Percentiles rank a stretch among this genome's conserved stretches.
Conservation (phyloP, 2,113 vertebrate species). For the Pseudorhombus dupliciocellatus region DNA sequence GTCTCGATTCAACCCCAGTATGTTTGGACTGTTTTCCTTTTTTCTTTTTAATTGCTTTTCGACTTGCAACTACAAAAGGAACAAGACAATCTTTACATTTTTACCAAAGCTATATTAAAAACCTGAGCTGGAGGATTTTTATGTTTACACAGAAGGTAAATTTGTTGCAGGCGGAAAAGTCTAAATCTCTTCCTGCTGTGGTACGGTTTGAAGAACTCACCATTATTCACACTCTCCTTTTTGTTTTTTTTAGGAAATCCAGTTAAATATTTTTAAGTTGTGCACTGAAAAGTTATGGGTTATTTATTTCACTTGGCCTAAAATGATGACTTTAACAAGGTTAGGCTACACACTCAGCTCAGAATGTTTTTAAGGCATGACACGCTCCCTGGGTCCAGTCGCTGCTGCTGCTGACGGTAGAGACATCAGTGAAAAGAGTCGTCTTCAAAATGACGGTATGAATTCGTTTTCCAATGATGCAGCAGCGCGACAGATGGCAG, state of each 20-base stretch:
- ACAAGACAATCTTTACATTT: conserved; percentile 67
- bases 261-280: background rate
- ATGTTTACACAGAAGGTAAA: conserved; percentile 46
- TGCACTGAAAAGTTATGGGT: conserved; percentile 42
- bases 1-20: conserved; percentile 8
- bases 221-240: conserved; percentile 3
- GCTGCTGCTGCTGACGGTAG: conserved; percentile 53
- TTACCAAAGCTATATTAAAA: conserved; percentile 53
- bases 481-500: background rate
- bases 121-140: conserved; percentile 37
- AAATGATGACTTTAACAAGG: background rate
- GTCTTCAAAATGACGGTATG: background rate
- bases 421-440: conserved; percentile 25
- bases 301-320: conserved; percentile 37
- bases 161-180: background rate
- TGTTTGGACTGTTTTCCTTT: conserved; percentile 13
- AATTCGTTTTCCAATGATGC: conserved; percentile 48
- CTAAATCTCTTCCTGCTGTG: background rate
- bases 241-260: conserved; percentile 16
- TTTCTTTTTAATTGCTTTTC: conserved; percentile 13
- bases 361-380: conserved; percentile 7
- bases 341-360: background rate
- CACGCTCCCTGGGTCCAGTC: conserved; percentile 43
- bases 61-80: conserved; percentile 43
- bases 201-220: background rate